Percentiles rank a stretch among this genome's conserved stretches.
These are phyloP conservation scores for Forbesichthys agassizii DNA, from an alignment of 2,113 vertebrate species.

Conservation along the genomic window DNA sequence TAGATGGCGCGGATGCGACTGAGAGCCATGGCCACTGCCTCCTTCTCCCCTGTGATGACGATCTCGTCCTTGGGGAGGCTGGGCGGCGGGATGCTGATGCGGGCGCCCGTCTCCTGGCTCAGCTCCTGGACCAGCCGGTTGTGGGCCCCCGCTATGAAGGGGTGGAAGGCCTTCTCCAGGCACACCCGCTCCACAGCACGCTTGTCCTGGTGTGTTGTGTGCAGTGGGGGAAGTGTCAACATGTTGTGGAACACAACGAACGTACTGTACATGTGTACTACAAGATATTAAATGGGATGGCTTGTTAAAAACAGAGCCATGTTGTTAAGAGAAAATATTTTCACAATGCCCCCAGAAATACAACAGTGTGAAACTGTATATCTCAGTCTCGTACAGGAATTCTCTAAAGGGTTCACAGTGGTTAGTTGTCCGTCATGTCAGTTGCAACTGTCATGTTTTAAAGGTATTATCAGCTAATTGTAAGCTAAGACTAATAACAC, in stretches of 20 bases:
- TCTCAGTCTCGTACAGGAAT: too few relatives aligned
- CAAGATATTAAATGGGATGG: background rate
- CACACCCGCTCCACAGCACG: constrained; percentile 75
- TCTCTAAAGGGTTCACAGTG: too few relatives aligned
- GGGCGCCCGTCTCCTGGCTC: constrained; percentile 77
- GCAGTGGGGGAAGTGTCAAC: background rate
- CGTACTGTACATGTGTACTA: background rate
- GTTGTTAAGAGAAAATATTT: too few relatives aligned
- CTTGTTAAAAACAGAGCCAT: background rate
- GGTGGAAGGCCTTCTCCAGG: constrained; percentile 78
- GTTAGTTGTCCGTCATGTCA: too few relatives aligned
- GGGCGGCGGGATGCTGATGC: constrained; percentile 75
- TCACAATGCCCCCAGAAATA: background rate
- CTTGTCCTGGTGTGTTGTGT: constrained; percentile 67
- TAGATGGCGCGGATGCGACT: constrained; percentile 75
- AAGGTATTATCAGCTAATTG: too few relatives aligned
- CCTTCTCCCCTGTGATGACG: constrained; percentile 79
- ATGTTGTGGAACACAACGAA: background rate
- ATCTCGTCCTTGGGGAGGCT: constrained; percentile 79
- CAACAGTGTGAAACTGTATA: too few relatives aligned
- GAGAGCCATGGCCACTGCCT: constrained; percentile 72
- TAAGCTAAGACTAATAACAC: too few relatives aligned
- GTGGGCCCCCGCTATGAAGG: constrained; percentile 75
- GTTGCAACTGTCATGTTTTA: too few relatives aligned
- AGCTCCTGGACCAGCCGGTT: constrained; percentile 78